Conservation (phyloP, 1,140 invertebrate genomes). For the Leptinotarsa undecemlineata region DNA sequence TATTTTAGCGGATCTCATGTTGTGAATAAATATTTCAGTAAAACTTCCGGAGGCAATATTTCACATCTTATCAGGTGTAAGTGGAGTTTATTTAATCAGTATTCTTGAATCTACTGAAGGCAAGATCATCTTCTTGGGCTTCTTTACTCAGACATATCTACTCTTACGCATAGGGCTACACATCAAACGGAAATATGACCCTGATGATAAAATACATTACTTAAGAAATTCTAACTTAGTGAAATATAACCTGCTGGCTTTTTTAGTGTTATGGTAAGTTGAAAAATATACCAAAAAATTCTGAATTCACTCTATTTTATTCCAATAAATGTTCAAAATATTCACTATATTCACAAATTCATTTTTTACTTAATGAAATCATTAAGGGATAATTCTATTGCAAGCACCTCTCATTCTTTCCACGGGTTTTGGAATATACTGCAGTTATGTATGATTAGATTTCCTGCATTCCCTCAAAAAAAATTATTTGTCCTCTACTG, state of each 20-base stretch:
- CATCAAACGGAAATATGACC: slow-evolving; percentile 12
- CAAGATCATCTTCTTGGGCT: slow-evolving; percentile 33
- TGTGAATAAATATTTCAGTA: slow-evolving; percentile 18
- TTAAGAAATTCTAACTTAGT: slow-evolving; percentile 17
- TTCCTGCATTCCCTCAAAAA: no score
- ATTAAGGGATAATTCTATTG: neutral
- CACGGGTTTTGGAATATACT: no score
- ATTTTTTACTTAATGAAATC: neutral
- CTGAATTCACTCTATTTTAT: no score
- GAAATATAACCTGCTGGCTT: slow-evolving; percentile 30
- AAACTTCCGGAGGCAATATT: slow-evolving; percentile 33
- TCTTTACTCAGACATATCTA: slow-evolving; percentile 19
- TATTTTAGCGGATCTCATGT: no score
- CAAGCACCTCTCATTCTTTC: no score
- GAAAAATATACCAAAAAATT: neutral
- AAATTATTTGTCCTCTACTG: no score
- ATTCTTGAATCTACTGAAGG: slow-evolving; percentile 35
- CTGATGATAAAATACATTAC: slow-evolving; percentile 13
- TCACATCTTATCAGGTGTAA: slow-evolving; percentile 37
- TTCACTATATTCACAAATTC: no score
- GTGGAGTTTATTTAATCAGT: slow-evolving; percentile 40
- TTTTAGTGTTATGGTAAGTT: slow-evolving; percentile 41
- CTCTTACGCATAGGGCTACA: slow-evolving; percentile 13
- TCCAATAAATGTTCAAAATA: no score
- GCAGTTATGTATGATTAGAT: no score